Evolutionary conservation across 1,140 invertebrate genomes (phyloP), one percentile per base, ranked within the genome.

Genomic region (Stegodyphus mimosarum): DNA sequence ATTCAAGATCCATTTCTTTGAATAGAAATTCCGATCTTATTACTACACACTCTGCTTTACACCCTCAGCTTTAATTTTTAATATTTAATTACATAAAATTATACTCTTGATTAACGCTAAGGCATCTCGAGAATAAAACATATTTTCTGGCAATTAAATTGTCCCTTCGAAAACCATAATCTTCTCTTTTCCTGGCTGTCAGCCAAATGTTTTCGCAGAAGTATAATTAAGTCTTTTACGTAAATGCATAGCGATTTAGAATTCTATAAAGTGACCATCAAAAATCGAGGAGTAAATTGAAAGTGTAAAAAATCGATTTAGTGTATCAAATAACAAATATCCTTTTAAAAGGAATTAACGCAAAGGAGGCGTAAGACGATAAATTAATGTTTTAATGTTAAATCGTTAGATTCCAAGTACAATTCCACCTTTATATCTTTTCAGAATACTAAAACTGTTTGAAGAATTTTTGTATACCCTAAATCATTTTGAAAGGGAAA

Each of bases 191-290:
- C 67, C 48, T 79, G 77, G 77, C 77, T 15, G 10, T 10, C 13
- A 70, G 77, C 77, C 77, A 79, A 79, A 79, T 79, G 77, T 64
- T 69, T 79, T 67, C 77, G 33, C 67, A 70, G 64, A 79, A 79
- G 66, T 79, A 79, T 69, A 79, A 79, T 79, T 79, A 79, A 79
- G 77, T 70, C 66, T 79, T 79, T 79, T 79, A 71, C 77, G 55
- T 79, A 79, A 79, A 79, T 71, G 77, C 77, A 70, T 11, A 49
- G 70, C 55, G 77, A 79, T 70, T 79, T 70, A 79, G 69, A 79
- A 79, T 70, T 79, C 50, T 79, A 79, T 79, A 79, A 79, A 70
- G 66, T 71, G 33, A 79, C 66, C 77, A 60, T 53, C 66, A 52
- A 15, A 49, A 79, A 70, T 70, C 60, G 77, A 18, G 52, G 33